Conservation (phyloP, 2,113 vertebrate genomes). For the Stictonetta naevosa region DNA sequence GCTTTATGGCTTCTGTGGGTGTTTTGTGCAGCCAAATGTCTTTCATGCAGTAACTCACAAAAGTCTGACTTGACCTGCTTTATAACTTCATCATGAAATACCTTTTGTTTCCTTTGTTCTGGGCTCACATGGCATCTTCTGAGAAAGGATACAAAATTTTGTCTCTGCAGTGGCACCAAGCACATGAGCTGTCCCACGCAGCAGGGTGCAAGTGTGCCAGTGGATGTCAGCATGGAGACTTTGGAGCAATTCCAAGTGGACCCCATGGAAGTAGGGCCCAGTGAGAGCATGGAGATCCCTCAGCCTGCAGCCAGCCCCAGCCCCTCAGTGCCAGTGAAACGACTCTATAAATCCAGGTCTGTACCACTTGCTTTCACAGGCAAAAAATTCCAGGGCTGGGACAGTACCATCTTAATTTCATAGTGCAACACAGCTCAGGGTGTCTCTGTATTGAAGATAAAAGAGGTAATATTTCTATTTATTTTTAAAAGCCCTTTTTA, state of each 20-base stretch:
- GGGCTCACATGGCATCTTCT: accelerated
- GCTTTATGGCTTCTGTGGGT: neutral
- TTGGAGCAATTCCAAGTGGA: conserved; percentile 22
- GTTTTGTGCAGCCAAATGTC: neutral
- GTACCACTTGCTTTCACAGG: neutral
- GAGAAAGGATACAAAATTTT: neutral
- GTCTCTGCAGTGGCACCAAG: conserved; percentile 30
- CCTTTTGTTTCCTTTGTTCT: neutral
- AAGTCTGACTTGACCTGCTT: neutral
- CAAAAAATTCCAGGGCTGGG: neutral
- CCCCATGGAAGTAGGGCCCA: conserved; percentile 70
- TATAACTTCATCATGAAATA: neutral
- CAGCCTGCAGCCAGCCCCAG: neutral
- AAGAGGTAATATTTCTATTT: accelerated
- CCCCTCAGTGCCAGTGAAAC: neutral
- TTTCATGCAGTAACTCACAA: neutral
- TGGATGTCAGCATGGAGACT: conserved; percentile 44
- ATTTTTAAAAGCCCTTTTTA: neutral
- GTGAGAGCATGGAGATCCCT: neutral
- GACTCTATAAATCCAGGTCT: conserved; percentile 82
- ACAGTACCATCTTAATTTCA: accelerated
- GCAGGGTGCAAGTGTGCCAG: conserved; percentile 45
- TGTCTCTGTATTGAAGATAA: neutral
- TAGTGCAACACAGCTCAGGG: neutral
- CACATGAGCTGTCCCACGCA: neutral